Base-by-base conservation (phyloP, 2,888 invertebrate genomes). In the Meloe dianella region DNA sequence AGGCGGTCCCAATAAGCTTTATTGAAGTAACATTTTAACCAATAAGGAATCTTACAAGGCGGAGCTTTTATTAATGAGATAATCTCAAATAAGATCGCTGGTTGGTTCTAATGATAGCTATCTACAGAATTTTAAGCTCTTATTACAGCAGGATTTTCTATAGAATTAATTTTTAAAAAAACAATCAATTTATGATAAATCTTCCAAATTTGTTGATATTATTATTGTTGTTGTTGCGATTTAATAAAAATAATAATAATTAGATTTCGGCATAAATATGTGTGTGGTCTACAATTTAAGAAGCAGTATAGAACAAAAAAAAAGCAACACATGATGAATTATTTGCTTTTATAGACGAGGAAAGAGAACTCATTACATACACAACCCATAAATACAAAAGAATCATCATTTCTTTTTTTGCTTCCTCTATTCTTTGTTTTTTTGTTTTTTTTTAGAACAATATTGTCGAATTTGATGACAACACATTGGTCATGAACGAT, bases 221-320 rank as follows among this genome's bases (percentile, higher is more conserved):
- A n/a, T n/a, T n/a, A n/a, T n/a, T n/a, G n/a, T n/a, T n/a, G n/a
- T n/a, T n/a, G n/a, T n/a, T n/a, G n/a, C n/a, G n/a, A 60, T 41
- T 35, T 20, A 38, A 29, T 32, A 30, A 56, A 66, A 54, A 56
- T 54, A 60, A 59, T 17, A 30, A 56, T n/a, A n/a, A n/a, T n/a
- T n/a, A n/a, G n/a, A n/a, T n/a, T n/a, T n/a, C n/a, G n/a, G n/a
- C n/a, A n/a, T n/a, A n/a, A n/a, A n/a, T n/a, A 57, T 59, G 67
- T 72, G 75, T 74, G 75, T 74, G 75, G 75, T 75, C 75, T 69
- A 64, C 38, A n/a, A 6, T 38, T 38, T 32, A 9, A 32, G 10
- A 10, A 7, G 12, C 32, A 32, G 32, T 32, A 38, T n/a, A 66
- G 57, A 63, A 70, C 59, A 67, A 69, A 68, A 69, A 70, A 68